A percentile compares a stretch with the other conserved stretches of the same genome.
phyloP scores from a whole-genome alignment of 2,113 vertebrate genomes.

The Laticauda laticaudata region DNA sequence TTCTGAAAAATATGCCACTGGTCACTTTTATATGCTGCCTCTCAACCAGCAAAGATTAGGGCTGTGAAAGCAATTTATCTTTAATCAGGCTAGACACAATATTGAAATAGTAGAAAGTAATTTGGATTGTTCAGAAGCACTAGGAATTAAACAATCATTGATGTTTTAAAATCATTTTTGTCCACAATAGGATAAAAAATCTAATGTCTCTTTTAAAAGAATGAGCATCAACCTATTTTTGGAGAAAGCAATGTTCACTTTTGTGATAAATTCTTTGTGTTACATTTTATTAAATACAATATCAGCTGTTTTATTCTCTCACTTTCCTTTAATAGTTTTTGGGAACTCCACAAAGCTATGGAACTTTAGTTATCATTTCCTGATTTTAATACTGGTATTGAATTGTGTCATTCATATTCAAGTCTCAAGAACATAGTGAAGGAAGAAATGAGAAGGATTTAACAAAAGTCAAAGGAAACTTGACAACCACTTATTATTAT shows the following conservation, averaged over 20 bases:
- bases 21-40: background rate
- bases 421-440: background rate
- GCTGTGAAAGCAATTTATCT: background rate
- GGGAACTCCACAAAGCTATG: background rate
- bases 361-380: background rate
- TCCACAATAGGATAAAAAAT: background rate
- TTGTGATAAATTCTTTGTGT: background rate
- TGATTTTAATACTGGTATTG: background rate
- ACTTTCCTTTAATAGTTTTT: background rate
- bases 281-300: background rate
- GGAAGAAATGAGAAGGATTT: background rate
- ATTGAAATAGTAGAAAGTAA: background rate
- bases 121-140: background rate
- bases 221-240: background rate
- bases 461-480: slow-evolving; percentile 3
- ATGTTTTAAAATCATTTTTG: background rate
- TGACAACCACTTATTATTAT: background rate
- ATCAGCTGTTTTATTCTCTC: background rate
- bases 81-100: background rate
- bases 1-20: background rate
- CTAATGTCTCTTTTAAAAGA: background rate
- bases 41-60: background rate
- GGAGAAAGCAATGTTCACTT: background rate
- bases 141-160: background rate
- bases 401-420: background rate